phyloP scores from a whole-genome alignment of 2,797 vertebrate species.

The Botia kubotai region DNA sequence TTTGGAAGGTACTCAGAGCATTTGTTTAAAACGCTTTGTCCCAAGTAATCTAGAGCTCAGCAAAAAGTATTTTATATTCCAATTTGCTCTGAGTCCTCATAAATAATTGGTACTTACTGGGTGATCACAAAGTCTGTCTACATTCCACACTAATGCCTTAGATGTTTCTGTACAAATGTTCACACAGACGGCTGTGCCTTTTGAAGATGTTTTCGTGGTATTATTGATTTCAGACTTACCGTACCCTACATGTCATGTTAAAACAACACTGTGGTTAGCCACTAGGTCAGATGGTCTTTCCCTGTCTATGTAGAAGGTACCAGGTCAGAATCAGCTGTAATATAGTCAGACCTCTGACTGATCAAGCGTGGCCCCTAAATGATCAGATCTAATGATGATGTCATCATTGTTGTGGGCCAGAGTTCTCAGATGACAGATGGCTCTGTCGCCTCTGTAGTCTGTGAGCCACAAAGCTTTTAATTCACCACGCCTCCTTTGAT shows the following conservation, averaged over 20 bases:
- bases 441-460: conserved; percentile 3
- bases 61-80: not conserved
- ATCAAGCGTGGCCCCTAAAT: not conserved
- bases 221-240: conserved; percentile 5
- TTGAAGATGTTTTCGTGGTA: not conserved
- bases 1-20: not conserved
- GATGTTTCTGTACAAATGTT: not conserved
- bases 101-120: not conserved
- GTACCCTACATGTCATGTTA: conserved; percentile 10
- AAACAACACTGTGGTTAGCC: conserved; percentile 16
- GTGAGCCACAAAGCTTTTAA: not conserved
- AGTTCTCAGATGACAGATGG: conserved; percentile 28
- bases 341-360: conserved; percentile 6
- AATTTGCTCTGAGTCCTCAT: not conserved
- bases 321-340: not conserved
- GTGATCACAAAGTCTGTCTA: not conserved
- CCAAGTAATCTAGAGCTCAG: not conserved
- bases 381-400: conserved; percentile 50
- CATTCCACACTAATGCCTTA: too few species aligned
- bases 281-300: not conserved
- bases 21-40: not conserved
- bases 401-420: conserved; percentile 7
- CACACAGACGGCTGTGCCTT: not conserved
- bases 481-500: not conserved
- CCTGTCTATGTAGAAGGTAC: not conserved